Conservation (phyloP, 2,113 vertebrate genomes). For the Sus scrofa region DNA sequence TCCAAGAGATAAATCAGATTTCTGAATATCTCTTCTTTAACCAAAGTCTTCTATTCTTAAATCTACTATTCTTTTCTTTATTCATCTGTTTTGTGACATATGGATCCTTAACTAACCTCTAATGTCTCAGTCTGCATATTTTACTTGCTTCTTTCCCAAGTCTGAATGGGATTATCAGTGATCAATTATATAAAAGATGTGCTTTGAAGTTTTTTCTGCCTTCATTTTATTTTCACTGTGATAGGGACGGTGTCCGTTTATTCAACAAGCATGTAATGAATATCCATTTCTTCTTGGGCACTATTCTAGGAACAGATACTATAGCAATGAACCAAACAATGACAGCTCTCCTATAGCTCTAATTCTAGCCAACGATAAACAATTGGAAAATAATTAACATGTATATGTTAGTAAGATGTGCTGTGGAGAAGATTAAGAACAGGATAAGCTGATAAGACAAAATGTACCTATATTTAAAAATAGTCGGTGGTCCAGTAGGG, state of each 20-base stretch:
- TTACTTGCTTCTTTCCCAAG: background rate
- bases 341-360: background rate
- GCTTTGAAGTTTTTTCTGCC: background rate
- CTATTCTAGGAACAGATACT: background rate
- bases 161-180: background rate
- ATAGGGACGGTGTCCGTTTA: background rate
- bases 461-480: background rate
- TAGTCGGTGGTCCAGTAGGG: background rate
- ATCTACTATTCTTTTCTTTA: background rate
- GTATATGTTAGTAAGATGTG: background rate
- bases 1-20: background rate
- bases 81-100: background rate
- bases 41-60: background rate
- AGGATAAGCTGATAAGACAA: background rate
- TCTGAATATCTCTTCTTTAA: background rate
- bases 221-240: background rate
- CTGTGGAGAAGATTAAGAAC: background rate
- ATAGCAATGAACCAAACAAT: background rate
- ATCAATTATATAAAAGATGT: background rate
- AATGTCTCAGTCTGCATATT: background rate
- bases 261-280: background rate
- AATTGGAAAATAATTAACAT: background rate
- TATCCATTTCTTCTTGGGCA: background rate
- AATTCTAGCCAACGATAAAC: background rate
- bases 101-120: background rate